phyloP scores from a whole-genome alignment of 2,797 vertebrate species.

The Iguana delicatissima region DNA sequence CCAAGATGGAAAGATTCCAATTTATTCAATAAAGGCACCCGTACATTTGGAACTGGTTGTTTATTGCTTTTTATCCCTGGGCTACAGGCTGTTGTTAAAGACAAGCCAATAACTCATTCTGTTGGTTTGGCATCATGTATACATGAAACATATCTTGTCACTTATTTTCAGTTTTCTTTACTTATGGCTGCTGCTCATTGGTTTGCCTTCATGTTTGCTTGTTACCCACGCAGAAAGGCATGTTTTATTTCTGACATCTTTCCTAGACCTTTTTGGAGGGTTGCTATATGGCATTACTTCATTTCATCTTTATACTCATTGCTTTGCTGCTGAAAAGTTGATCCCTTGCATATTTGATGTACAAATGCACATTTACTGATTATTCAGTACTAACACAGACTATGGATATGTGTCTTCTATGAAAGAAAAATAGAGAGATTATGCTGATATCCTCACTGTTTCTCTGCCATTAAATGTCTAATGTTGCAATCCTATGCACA shows the following conservation, averaged over 20 bases:
- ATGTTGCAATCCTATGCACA: neutral
- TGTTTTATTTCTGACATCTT: constrained; percentile 21
- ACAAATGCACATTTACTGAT: neutral
- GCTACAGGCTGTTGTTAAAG: constrained; percentile 11
- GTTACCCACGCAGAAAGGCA: constrained; percentile 39
- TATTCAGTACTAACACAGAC: neutral
- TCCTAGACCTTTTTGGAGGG: constrained; percentile 1
- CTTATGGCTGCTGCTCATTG: constrained; percentile 9
- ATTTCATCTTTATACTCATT: constrained; percentile 8
- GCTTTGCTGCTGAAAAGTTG: neutral
- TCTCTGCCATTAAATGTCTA: neutral
- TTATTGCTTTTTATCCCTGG: neutral
- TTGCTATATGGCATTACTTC: constrained; percentile 38
- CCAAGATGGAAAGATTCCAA: constrained; percentile 40
- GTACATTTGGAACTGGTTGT: constrained; percentile 1
- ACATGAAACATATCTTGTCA: constrained; percentile 19
- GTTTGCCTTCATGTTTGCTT: constrained; percentile 23
- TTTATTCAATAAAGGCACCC: constrained; percentile 38
- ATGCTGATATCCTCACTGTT: no score
- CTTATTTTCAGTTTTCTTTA: constrained; percentile 34
- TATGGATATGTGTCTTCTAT: neutral
- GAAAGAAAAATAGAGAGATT: neutral
- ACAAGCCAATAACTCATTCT: constrained; percentile 35
- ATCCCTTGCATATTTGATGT: neutral
- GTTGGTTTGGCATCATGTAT: neutral